Base-by-base conservation (phyloP, 2,113 vertebrate genomes). In the Poeciliopsis retropinna region DNA sequence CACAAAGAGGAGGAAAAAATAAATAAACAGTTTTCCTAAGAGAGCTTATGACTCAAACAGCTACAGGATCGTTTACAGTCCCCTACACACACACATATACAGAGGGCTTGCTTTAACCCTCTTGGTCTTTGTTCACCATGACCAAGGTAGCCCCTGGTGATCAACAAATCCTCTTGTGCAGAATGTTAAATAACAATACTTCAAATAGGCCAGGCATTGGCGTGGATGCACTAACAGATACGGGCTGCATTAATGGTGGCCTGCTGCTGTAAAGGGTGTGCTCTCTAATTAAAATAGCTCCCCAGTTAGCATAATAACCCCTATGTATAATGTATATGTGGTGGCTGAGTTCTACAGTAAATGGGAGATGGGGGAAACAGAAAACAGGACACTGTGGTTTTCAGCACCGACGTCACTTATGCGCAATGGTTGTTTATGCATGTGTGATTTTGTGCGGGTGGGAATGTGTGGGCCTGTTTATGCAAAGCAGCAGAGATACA, bases 181-280 rank as follows among this genome's bases (percentile, higher is more conserved):
- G 78, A 81, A 82, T 86, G 79, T 87, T 88, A 89, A 89, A 85
- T 87, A 91, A 87, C 75, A 73, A 71, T 61, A 78, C 75, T 87
- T 73, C 66, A 29, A 73, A 74, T 2, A 71, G 68, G 4, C n/a
- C 47, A 60, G 51, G 71, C 67, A 68, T 65, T 67, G 57, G 44
- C 32, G 65, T 73, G 74, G 70, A 75, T 76, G 71, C 81, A 74
- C 81, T 60, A 72, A 81, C 78, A 80, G 70, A 85, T 76, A 81
- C 79, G 28, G 65, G 34, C 31, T 78, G 76, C 85, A 78, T 83
- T 89, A 90, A 86, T 77, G 83, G 75, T 28, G 60, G 54, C 65
- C 78, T 60, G 64, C 60, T 76, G 80, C 76, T 81, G 70, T 54
- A 80, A 79, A 82, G 60, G 78, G 27, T 75, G 22, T 41, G 72